Evolutionary conservation across 2,797 vertebrate genomes (phyloP), one percentile per base, ranked within the genome.

Genomic region (Anguilla anguilla): DNA sequence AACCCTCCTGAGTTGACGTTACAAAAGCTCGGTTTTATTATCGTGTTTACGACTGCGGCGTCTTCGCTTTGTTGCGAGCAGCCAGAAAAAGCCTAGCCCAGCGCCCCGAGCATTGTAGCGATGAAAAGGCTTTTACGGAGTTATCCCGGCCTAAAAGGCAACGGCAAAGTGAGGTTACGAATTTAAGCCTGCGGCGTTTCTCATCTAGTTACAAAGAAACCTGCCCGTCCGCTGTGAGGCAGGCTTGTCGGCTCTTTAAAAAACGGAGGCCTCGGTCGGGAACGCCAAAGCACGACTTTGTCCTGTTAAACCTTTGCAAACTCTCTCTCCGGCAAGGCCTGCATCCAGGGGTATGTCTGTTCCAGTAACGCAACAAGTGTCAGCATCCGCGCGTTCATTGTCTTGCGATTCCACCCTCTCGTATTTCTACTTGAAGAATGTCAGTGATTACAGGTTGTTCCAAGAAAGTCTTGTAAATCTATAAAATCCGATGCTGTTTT

Each of bases 381-480:
- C 19, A 39, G 35, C 64, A 67, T 35, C 28, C 35, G 15, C 15
- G 13, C 69, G 4, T 15, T 7, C 9, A 35, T 39, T 77, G 39
- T 77, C 7, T 13, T 15, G 35, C 22, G 31, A 35, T 77, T 77
- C 79, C 82, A 57, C 49, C 39, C 49, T 57, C 6, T 13, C 83
- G 57, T 15, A 55, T 57, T 86, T 53, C 6, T 67, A 53, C 22
- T 85, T 85, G 86, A 59, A 46, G 84, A 67, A 82, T 88, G 69
- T 89, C 86, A 88, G 84, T 87, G 87, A 84, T 53, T n/a, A 89
- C 39, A 39, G 9, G 10, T 53, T 87, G 84, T 92, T 89, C 87
- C 86, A 88, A 88, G 89, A 91, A 86, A 39, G 46, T 43, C 15
- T 85, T 85, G 59, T 51, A 74, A 84, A 11, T 84, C 83, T 84